Base-by-base conservation (phyloP, 2,888 invertebrate species). In the Aporophyla nigra region DNA sequence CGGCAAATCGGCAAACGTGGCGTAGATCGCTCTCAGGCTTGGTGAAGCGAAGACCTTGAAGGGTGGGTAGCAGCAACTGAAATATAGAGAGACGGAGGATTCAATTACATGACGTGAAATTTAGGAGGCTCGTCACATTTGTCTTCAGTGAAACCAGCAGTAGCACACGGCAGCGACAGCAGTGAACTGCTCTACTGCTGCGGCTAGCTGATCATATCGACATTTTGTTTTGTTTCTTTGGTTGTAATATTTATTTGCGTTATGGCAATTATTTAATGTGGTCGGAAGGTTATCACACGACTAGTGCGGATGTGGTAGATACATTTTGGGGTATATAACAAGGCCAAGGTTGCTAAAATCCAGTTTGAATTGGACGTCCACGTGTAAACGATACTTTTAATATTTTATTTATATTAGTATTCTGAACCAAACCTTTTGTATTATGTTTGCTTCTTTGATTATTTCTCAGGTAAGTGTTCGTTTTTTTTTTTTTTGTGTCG, bases 281-380 rank as follows among this genome's bases (percentile, higher is more conserved):
- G n/a, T 43, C 6, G 14, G 40, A 68, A 71, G 54, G 68, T 80
- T 80, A 80, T 78, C 77, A 61, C 9, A n/a, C 40, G 14, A 10
- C 40, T 62, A 76, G 71, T 68, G 49, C 69, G 76, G 59, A 69
- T 81, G 59, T 68, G 53, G 51, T 68, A 53, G 61, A 76, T 81
- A 82, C 62, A 19, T 72, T 65, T 61, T 65, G 49, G 51, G 46
- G 33, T 53, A 66, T 62, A 49, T 54, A 82, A 73, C 14, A 46
- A 68, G 33, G 67, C 67, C 82, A 77, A 61, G 49, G 70, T 67
- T 53, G 40, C 7, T 49, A 10, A 43, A 46, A 27, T 56, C 24
- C 21, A 75, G n/a, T 68, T 59, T 40, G n/a, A 54, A 49, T 59
- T 54, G 21, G 1, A 53, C 33, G 33, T 66, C 10, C n/a, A 76